Conservation (phyloP, 2,113 vertebrate species). For the Alligator mississippiensis region DNA sequence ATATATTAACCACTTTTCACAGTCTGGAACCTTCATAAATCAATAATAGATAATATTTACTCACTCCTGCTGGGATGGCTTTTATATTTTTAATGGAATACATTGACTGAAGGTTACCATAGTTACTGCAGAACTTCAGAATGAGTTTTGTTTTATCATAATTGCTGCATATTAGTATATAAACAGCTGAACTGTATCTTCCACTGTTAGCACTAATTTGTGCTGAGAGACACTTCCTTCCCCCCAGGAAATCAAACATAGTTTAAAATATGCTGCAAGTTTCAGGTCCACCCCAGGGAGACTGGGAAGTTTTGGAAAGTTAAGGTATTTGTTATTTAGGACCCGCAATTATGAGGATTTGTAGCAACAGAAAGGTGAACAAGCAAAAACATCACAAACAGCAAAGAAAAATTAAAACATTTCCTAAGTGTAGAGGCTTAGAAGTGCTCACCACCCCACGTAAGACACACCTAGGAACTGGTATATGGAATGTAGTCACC, state of each 20-base stretch:
- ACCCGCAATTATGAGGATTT: conserved; percentile 24
- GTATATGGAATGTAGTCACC: not conserved
- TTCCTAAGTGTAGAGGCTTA: not conserved
- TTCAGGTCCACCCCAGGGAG: conserved; percentile 61
- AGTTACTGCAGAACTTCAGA: conserved; percentile 78
- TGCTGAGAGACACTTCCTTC: conserved; percentile 72
- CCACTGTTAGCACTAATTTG: conserved; percentile 74
- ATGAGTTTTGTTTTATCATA: conserved; percentile 83
- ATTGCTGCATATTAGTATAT: conserved; percentile 80
- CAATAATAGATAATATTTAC: conserved; percentile 84
- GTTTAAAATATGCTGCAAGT: conserved; percentile 70
- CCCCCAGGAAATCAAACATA: conserved; percentile 72
- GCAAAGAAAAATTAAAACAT: conserved; percentile 65
- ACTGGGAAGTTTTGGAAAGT: conserved; percentile 70
- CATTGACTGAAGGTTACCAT: conserved; percentile 79
- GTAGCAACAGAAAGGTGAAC: conserved; percentile 54
- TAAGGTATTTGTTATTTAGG: conserved; percentile 64
- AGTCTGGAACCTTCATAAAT: conserved; percentile 79
- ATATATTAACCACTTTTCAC: conserved; percentile 77
- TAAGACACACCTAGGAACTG: conserved; percentile 43
- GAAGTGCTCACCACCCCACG: conserved; percentile 19
- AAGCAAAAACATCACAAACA: conserved; percentile 61
- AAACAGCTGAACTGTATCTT: conserved; percentile 79
- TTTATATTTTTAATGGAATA: conserved; percentile 79
- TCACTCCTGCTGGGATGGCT: conserved; percentile 58